Conservation (phyloP, 2,113 vertebrate species). For the Gobio gobio region DNA sequence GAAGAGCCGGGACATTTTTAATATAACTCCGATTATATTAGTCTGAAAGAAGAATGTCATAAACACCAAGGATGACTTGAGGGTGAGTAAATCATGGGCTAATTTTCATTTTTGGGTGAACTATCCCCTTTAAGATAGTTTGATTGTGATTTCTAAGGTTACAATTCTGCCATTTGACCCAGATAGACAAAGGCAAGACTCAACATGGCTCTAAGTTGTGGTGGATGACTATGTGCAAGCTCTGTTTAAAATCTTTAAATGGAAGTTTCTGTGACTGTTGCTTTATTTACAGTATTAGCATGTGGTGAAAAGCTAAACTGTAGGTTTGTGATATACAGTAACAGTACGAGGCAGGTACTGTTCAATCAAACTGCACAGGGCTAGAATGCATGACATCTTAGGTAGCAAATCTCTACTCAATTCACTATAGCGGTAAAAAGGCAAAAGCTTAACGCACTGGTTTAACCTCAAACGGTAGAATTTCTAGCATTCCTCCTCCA, state of each 20-base stretch:
- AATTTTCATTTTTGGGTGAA: too few species aligned
- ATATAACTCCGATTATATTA: too few species aligned
- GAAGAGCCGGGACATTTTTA: too few species aligned
- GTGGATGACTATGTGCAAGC: neutral
- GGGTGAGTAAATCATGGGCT: too few species aligned
- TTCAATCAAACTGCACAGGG: neutral
- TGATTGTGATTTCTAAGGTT: neutral
- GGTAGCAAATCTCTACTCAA: constrained; percentile 23
- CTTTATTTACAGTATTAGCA: neutral
- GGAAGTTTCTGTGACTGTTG: neutral
- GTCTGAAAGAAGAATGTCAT: too few species aligned
- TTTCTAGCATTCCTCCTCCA: constrained; percentile 56
- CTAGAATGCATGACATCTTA: neutral
- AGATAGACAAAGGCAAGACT: constrained; percentile 26
- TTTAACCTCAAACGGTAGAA: constrained; percentile 49
- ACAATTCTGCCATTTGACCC: neutral
- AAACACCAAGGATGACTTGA: too few species aligned
- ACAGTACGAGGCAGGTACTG: neutral
- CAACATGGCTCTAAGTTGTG: constrained; percentile 7
- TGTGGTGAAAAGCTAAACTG: neutral
- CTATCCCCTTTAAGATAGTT: neutral
- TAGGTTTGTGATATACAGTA: neutral
- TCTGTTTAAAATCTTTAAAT: neutral
- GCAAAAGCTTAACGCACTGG: constrained; percentile 49
- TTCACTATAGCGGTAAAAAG: constrained; percentile 15